These are phyloP conservation scores for Theristicus caerulescens DNA, from an alignment of 2,113 vertebrate genomes.

Conservation along the genomic window DNA sequence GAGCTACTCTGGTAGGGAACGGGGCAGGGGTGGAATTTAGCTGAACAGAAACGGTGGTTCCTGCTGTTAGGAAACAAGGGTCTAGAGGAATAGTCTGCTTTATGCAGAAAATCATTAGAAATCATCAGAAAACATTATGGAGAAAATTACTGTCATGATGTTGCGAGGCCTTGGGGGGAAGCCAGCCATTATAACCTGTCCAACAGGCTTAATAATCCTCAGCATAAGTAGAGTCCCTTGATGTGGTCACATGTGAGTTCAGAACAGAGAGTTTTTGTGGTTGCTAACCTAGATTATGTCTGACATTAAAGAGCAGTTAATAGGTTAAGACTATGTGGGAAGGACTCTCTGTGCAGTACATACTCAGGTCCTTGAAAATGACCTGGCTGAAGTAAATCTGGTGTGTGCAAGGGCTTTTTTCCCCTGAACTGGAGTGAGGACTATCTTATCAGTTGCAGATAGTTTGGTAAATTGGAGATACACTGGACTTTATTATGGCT, in stretches of 20 bases:
- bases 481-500: constrained; percentile 51
- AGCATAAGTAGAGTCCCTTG: background rate
- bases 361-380: constrained; percentile 2
- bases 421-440: background rate
- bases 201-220: background rate
- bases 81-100: background rate
- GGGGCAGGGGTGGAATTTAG: background rate
- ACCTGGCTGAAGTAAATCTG: background rate
- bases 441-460: background rate
- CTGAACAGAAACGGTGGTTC: background rate
- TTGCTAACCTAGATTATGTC: constrained; percentile 3
- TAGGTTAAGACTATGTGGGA: background rate
- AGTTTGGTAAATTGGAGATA: background rate
- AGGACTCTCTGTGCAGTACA: background rate
- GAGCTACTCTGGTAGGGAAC: background rate
- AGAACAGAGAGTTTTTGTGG: constrained; percentile 31
- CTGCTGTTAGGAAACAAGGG: background rate
- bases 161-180: background rate
- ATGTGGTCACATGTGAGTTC: constrained; percentile 35
- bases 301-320: constrained; percentile 29
- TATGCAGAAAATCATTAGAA: background rate
- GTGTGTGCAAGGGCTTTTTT: background rate
- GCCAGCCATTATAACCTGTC: background rate
- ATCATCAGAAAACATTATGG: background rate
- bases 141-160: background rate